phyloP scores from a whole-genome alignment of 2,888 invertebrate genomes.

The Thelaira solivaga region DNA sequence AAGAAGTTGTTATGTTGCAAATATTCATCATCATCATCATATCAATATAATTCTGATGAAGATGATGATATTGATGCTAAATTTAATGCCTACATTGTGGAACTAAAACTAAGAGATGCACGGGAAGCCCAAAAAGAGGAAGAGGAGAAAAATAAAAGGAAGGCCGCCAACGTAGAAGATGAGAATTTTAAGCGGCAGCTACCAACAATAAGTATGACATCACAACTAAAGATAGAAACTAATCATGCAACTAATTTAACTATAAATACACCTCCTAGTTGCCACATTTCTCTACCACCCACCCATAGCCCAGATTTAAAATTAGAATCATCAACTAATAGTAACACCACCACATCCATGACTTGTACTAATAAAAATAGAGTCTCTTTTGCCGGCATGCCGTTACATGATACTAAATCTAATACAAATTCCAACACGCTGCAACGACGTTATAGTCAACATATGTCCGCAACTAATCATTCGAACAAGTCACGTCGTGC shows the following conservation, averaged over 20 bases:
- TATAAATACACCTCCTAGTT: constrained; percentile 12
- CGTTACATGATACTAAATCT: neutral
- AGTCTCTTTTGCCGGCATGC: constrained; percentile 50
- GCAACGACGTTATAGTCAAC: constrained; percentile 53
- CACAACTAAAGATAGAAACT: constrained; percentile 33
- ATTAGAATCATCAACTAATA: constrained; percentile 17
- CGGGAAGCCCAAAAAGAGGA: constrained; percentile 6
- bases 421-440: neutral
- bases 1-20: constrained; percentile 33
- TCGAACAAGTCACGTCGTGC: constrained; percentile 64
- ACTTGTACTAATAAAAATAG: constrained; percentile 22
- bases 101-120: constrained; percentile 70
- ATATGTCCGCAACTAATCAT: neutral
- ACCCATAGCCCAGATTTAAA: constrained; percentile 7
- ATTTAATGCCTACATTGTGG: constrained; percentile 72
- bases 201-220: constrained; percentile 58
- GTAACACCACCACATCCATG: neutral
- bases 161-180: constrained; percentile 9
- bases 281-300: constrained; percentile 27
- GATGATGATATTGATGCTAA: constrained; percentile 75
- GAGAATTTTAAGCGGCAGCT: constrained; percentile 13
- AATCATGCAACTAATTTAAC: constrained; percentile 45
- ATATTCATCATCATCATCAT: constrained; percentile 34
- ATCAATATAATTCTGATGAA: constrained; percentile 68
- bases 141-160: constrained; percentile 9